A percentile compares a stretch with the other conserved stretches of the same genome.
These are phyloP conservation scores for Nesometra sesokonis DNA, from an alignment of 35 echinoderm and acorn worm genomes.

Conservation along the genomic window DNA sequence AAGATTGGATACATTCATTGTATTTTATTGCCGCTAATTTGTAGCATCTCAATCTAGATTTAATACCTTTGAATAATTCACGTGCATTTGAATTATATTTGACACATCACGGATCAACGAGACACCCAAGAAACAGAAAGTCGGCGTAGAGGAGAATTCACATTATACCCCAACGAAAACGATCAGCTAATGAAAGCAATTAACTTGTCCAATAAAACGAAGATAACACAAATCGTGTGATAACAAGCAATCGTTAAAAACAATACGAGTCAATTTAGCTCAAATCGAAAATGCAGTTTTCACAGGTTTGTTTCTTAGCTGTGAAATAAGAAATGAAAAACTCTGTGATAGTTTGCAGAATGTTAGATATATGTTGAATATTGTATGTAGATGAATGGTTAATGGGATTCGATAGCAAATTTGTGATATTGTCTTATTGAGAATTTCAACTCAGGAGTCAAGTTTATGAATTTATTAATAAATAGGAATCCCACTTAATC, in stretches of 20 bases:
- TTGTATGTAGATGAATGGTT: background rate
- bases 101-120: background rate
- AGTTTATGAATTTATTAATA: background rate
- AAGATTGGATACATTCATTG: background rate
- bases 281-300: background rate
- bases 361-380: background rate
- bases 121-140: background rate
- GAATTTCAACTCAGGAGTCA: background rate
- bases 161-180: background rate
- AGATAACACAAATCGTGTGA: background rate
- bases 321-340: background rate
- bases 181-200: background rate
- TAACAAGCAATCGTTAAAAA: background rate
- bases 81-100: background rate
- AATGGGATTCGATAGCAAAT: background rate
- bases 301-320: background rate
- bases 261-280: background rate
- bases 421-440: background rate
- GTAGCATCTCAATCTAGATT: background rate
- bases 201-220: background rate
- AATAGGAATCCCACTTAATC: background rate
- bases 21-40: background rate
- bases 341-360: background rate
- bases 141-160: background rate
- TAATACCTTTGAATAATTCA: background rate